Conservation (phyloP, 2,113 vertebrate genomes). For the Larimichthys crocea region DNA sequence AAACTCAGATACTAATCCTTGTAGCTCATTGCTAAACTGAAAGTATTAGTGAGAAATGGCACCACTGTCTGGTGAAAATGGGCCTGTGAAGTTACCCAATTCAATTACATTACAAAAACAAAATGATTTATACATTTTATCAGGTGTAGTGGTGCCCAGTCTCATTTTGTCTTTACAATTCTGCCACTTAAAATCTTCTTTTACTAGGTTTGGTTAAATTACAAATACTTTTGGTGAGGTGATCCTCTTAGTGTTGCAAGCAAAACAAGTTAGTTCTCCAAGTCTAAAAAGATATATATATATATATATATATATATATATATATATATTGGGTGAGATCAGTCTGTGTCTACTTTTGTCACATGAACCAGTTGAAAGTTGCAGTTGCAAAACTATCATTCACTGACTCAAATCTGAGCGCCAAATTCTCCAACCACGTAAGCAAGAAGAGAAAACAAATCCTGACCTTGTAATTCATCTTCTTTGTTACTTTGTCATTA, state of each 20-base stretch:
- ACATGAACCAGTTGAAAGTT: slow-evolving; percentile 31
- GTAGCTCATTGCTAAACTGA: background rate
- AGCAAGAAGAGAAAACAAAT: slow-evolving; percentile 22
- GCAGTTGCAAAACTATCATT: slow-evolving; percentile 27
- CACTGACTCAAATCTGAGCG: slow-evolving; percentile 39
- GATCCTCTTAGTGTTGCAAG: slow-evolving; percentile 35
- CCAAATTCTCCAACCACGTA: slow-evolving; percentile 36
- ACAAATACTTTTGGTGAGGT: slow-evolving; percentile 22
- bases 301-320: too few relatives aligned
- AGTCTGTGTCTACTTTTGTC: slow-evolving; percentile 18
- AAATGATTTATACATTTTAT: slow-evolving; percentile 31
- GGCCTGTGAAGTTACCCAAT: slow-evolving; percentile 6
- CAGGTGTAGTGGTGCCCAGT: background rate
- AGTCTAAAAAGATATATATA: slow-evolving; percentile 7
- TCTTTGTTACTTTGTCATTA: slow-evolving; percentile 50
- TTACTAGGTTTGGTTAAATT: slow-evolving; percentile 19
- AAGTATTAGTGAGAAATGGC: slow-evolving; percentile 8
- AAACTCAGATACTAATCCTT: slow-evolving; percentile 2
- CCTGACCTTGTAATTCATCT: slow-evolving; percentile 45
- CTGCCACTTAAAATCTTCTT: background rate
- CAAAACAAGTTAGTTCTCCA: slow-evolving; percentile 13
- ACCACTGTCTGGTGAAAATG: background rate
- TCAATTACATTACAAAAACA: slow-evolving; percentile 21
- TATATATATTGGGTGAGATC: slow-evolving; percentile 2
- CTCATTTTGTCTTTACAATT: background rate